Conservation (phyloP, 2,888 invertebrate species). For the Spodoptera exigua region DNA sequence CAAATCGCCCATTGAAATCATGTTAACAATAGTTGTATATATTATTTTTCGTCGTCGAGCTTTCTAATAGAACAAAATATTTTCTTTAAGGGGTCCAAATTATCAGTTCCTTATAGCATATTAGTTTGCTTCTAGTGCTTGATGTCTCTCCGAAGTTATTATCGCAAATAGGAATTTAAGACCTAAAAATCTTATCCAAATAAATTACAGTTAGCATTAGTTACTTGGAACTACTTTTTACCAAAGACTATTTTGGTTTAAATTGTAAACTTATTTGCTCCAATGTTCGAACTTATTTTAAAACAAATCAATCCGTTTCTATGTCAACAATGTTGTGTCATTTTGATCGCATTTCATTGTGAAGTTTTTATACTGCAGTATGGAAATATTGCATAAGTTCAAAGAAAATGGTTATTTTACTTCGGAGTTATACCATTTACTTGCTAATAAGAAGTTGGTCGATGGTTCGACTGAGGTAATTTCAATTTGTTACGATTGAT, state of each 20-base stretch:
- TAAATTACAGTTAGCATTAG: too few relatives aligned
- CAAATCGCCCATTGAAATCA: too few relatives aligned
- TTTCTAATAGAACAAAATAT: too few relatives aligned
- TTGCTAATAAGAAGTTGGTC: conserved; percentile 75
- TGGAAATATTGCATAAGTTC: conserved; percentile 82
- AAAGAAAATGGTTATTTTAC: conserved; percentile 85
- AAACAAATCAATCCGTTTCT: conserved; percentile 60
- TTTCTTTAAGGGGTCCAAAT: too few relatives aligned
- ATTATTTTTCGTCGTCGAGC: too few relatives aligned
- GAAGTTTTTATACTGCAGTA: conserved; percentile 52
- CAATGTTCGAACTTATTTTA: conserved; percentile 40
- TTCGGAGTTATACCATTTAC: conserved; percentile 78
- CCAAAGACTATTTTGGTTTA: background rate
- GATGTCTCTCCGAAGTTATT: too few relatives aligned
- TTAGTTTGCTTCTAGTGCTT: too few relatives aligned
- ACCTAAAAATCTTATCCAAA: too few relatives aligned
- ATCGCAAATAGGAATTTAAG: too few relatives aligned
- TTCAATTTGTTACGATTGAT: background rate
- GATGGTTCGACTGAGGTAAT: conserved; percentile 72
- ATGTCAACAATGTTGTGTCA: conserved; percentile 63
- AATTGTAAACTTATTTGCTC: conserved; percentile 15
- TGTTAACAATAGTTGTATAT: too few relatives aligned
- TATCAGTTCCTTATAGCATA: too few relatives aligned
- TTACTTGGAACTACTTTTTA: background rate
- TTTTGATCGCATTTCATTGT: conserved; percentile 23